These are phyloP conservation scores for Glaucomys volans DNA, from an alignment of 2,113 vertebrate species.

Conservation along the genomic window DNA sequence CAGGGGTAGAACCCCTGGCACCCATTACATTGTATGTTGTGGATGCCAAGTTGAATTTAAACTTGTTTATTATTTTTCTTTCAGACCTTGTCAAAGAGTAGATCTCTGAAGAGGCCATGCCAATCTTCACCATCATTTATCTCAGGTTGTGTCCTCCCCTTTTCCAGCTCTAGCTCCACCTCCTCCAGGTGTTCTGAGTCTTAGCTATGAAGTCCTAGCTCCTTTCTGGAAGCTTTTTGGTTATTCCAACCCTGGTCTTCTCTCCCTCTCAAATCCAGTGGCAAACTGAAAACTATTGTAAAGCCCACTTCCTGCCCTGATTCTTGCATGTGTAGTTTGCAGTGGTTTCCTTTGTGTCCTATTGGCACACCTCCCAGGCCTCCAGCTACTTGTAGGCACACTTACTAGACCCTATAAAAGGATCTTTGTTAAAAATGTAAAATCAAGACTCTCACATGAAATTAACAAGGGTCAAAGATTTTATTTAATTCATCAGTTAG, in stretches of 20 bases:
- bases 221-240: not conserved
- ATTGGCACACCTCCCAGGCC: not conserved
- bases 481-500: slow-evolving; percentile 41
- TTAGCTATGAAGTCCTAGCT: not conserved
- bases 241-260: not conserved
- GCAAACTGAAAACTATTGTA: not conserved
- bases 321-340: not conserved
- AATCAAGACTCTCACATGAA: slow-evolving; percentile 41
- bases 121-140: not conserved
- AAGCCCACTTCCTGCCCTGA: not conserved
- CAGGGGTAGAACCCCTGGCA: not conserved
- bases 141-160: not conserved
- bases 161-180: not conserved
- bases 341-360: not conserved
- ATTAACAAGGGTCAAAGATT: slow-evolving; percentile 50
- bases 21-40: not conserved
- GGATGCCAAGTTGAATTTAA: not conserved
- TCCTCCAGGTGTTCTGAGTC: not conserved
- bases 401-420: not conserved
- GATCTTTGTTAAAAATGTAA: not conserved
- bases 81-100: not conserved
- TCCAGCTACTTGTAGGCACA: not conserved
- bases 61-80: not conserved
- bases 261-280: not conserved
- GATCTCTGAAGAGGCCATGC: not conserved